phyloP scores from a whole-genome alignment of 2,888 invertebrate species.

The Suillia variegata region DNA sequence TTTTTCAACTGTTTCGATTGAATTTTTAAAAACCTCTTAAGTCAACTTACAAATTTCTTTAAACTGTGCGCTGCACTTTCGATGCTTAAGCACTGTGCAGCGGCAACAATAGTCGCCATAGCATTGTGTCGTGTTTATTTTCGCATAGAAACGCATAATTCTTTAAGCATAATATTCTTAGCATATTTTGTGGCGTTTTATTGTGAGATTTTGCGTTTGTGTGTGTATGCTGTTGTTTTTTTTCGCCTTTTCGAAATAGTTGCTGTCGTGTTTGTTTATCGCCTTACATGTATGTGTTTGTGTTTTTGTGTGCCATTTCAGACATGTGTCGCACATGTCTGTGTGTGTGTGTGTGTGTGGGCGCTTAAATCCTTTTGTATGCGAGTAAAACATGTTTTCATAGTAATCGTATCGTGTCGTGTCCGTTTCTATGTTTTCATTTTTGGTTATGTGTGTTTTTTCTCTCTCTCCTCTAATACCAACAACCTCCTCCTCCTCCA shows the following conservation, averaged over 20 bases:
- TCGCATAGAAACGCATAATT: slow-evolving; percentile 14
- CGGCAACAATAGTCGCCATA: neutral
- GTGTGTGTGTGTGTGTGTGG: neutral
- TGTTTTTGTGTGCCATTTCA: neutral
- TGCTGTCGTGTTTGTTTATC: neutral
- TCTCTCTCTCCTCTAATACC: too few relatives aligned
- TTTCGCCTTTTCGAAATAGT: too few relatives aligned
- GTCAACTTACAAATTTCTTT: too few relatives aligned
- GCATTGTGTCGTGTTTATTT: neutral
- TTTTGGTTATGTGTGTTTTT: too few relatives aligned
- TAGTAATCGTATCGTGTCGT: too few relatives aligned
- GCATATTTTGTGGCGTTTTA: slow-evolving; percentile 20
- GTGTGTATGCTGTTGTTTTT: too few relatives aligned
- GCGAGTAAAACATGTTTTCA: neutral
- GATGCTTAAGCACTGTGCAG: too few relatives aligned
- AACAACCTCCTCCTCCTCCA: too few relatives aligned
- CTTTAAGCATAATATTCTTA: slow-evolving; percentile 18
- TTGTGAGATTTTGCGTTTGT: slow-evolving; percentile 3
- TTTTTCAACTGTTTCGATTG: too few relatives aligned
- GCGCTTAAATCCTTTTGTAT: neutral
- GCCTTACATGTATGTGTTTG: neutral
- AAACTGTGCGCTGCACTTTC: too few relatives aligned
- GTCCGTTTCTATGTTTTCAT: too few relatives aligned
- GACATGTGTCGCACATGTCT: neutral
- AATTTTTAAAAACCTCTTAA: too few relatives aligned